Conservation (phyloP, 1,140 invertebrate genomes). For the Drosophila neocordata region DNA sequence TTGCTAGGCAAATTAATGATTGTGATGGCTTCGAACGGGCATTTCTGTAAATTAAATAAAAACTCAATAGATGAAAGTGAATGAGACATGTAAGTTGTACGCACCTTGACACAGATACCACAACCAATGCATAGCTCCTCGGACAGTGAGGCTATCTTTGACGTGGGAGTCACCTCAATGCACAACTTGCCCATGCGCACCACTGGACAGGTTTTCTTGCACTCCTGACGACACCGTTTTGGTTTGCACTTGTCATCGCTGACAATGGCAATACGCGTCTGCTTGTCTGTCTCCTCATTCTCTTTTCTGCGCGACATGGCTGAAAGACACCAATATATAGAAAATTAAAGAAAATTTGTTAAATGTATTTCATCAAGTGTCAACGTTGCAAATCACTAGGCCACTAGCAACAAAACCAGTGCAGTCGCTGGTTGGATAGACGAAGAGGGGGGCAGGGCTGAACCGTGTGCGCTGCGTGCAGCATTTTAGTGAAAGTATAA, state of each 20-base stretch:
- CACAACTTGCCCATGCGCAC: conserved; percentile 99
- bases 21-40: conserved; percentile 99
- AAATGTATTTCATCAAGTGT: conserved; percentile 30
- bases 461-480: conserved; percentile 34
- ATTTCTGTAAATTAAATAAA: conserved; percentile 92
- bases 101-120: conserved; percentile 98
- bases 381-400: conserved; percentile 68
- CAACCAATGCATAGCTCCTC: conserved; percentile 99
- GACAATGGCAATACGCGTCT: conserved; percentile 99
- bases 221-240: conserved; percentile 99
- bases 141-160: conserved; percentile 98
- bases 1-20: conserved; percentile 99
- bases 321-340: background rate
- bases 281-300: conserved; percentile 93
- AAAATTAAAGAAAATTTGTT: conserved; percentile 5
- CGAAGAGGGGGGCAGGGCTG: conserved; percentile 5
- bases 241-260: conserved; percentile 99
- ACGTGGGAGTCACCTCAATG: conserved; percentile 98
- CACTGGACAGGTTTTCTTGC: conserved; percentile 99
- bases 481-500: conserved; percentile 70
- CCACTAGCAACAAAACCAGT: conserved; percentile 70
- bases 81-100: background rate
- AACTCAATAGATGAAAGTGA: background rate
- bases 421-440: conserved; percentile 23
- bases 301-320: conserved; percentile 89